phyloP scores from a whole-genome alignment of 1,140 invertebrate species.

The Amphibalanus amphitrite region DNA sequence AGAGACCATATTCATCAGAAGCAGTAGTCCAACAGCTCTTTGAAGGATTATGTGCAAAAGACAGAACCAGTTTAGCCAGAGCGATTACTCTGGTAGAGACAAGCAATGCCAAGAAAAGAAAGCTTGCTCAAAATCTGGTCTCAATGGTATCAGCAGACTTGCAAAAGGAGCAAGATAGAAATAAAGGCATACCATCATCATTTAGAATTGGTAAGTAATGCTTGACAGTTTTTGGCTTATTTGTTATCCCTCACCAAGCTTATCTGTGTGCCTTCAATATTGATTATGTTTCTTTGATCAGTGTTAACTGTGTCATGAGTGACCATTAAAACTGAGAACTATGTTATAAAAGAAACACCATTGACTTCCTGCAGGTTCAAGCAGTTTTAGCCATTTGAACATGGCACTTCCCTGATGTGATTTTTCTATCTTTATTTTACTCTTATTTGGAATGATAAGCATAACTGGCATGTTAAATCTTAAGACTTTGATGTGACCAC shows the following conservation, averaged over 20 bases:
- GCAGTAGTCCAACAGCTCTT: not conserved
- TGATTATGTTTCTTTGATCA: too few relatives aligned
- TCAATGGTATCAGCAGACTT: constrained; percentile 13
- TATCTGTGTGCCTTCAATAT: too few relatives aligned
- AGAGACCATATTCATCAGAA: not conserved
- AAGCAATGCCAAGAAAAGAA: constrained; percentile 16
- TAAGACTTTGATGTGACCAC: too few relatives aligned
- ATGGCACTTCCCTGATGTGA: too few relatives aligned
- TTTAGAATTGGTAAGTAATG: constrained; percentile 31
- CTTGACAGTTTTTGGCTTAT: too few relatives aligned
- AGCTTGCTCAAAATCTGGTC: constrained; percentile 13
- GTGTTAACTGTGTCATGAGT: too few relatives aligned
- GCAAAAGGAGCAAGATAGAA: constrained; percentile 3
- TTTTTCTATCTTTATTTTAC: too few relatives aligned
- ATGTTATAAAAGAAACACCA: too few relatives aligned
- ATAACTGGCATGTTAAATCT: not conserved
- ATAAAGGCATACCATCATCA: constrained; percentile 21
- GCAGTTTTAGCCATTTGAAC: too few relatives aligned
- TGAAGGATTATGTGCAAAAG: constrained; percentile 10
- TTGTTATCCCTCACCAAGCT: too few relatives aligned
- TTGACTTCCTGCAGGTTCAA: too few relatives aligned
- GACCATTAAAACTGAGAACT: too few relatives aligned
- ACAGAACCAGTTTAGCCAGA: constrained; percentile 16
- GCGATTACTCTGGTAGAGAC: constrained; percentile 19
- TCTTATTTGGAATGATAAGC: not conserved